These are phyloP conservation scores for Macrosteles quadrilineatus DNA, from an alignment of 1,140 invertebrate genomes.

Conservation along the genomic window DNA sequence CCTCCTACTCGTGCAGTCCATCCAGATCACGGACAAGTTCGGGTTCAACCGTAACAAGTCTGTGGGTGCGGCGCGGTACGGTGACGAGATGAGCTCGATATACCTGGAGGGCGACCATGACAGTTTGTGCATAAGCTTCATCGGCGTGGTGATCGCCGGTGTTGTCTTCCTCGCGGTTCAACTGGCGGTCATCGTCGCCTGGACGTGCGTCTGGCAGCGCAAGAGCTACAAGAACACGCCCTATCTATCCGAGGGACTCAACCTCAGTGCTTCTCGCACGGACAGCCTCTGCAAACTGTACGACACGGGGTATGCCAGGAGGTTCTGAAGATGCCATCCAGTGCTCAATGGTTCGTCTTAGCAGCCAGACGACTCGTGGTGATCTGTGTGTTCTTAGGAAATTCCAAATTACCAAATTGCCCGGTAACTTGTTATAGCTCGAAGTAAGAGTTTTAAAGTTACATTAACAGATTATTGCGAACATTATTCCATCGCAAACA, in stretches of 20 bases:
- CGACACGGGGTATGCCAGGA: constrained; percentile 78
- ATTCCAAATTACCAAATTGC: too few species aligned
- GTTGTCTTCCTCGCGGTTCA: constrained; percentile 80
- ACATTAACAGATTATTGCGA: too few species aligned
- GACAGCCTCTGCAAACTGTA: constrained; percentile 84
- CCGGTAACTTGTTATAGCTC: too few species aligned
- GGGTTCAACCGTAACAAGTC: constrained; percentile 66
- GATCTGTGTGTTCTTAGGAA: too few species aligned
- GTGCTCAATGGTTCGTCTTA: not conserved
- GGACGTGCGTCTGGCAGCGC: constrained; percentile 82
- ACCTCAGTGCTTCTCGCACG: constrained; percentile 57
- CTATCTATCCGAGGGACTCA: constrained; percentile 46
- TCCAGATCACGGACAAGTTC: constrained; percentile 92
- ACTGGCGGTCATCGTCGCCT: constrained; percentile 76
- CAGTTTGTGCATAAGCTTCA: constrained; percentile 70
- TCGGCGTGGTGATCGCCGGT: constrained; percentile 76
- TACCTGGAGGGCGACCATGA: constrained; percentile 57
- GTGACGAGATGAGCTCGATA: constrained; percentile 54
- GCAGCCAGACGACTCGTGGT: not conserved
- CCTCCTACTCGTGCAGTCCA: constrained; percentile 84
- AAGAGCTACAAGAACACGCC: constrained; percentile 48
- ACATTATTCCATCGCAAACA: too few species aligned
- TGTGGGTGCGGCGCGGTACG: constrained; percentile 44
- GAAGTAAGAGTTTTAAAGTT: too few species aligned
- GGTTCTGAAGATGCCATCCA: constrained; percentile 62